A percentile compares a stretch with the other conserved stretches of the same genome.
Evolutionary conservation across 1,140 invertebrate genomes (phyloP).

Genomic region (Stegodyphus mimosarum): DNA sequence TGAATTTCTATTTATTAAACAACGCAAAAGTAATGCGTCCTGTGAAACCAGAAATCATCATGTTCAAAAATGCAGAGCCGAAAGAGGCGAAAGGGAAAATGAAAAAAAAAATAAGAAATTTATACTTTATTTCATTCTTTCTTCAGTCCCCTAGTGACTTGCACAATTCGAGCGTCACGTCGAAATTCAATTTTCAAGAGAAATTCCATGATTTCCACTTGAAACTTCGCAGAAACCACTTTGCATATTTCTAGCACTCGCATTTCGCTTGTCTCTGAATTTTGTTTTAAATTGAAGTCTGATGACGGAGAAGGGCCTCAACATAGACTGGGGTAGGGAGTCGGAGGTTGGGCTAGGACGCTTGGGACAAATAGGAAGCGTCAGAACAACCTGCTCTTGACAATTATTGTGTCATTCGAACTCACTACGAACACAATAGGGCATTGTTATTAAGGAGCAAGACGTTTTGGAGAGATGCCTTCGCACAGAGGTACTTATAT

Average conservation of each 20-base stretch:
- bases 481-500: too few species aligned
- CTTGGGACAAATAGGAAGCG: constrained; percentile 32
- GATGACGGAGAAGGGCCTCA: constrained; percentile 45
- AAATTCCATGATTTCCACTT: constrained; percentile 55
- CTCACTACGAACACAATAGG: constrained; percentile 9
- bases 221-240: constrained; percentile 45
- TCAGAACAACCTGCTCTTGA: constrained; percentile 51
- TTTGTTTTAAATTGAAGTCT: constrained; percentile 59
- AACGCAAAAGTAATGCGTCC: too few species aligned
- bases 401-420: constrained; percentile 55
- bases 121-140: neutral
- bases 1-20: too few species aligned
- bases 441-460: constrained; percentile 40
- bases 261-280: constrained; percentile 2
- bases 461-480: constrained; percentile 1
- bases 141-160: neutral
- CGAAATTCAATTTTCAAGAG: constrained; percentile 49
- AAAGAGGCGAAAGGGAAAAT: too few species aligned
- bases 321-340: neutral
- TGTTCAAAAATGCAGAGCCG: too few species aligned
- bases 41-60: too few species aligned
- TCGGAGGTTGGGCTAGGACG: neutral
- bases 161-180: constrained; percentile 22
- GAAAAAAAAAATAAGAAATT: too few species aligned
- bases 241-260: constrained; percentile 42